phyloP scores from a whole-genome alignment of 2,797 vertebrate genomes.

The Euphonia xanthogaster region DNA sequence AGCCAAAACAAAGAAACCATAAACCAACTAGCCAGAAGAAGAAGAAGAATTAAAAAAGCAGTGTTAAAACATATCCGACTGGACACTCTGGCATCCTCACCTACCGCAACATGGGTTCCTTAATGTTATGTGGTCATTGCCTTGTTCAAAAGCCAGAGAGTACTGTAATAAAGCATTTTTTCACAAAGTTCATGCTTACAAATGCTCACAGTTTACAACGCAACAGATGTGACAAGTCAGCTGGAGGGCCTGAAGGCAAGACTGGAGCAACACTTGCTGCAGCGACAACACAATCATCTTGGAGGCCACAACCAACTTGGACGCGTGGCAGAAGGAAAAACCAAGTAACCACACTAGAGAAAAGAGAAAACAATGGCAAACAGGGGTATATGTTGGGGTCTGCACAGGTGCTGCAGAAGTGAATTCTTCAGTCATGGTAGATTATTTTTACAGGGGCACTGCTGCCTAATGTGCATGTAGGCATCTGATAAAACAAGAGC shows the following conservation, averaged over 20 bases:
- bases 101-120: neutral
- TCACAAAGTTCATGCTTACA: neutral
- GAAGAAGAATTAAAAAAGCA: neutral
- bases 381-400: too few species aligned
- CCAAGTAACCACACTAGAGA: neutral
- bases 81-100: neutral
- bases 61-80: rapidly evolving
- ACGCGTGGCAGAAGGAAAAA: neutral
- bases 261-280: neutral
- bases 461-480: neutral
- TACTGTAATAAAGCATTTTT: neutral
- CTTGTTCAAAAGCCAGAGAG: neutral
- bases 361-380: neutral
- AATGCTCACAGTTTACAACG: neutral
- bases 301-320: neutral
- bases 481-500: neutral
- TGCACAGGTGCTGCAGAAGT: neutral
- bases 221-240: neutral
- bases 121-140: neutral
- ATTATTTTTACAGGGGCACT: neutral
- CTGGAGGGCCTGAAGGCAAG: neutral
- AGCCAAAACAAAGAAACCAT: neutral
- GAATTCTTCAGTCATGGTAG: neutral
- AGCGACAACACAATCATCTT: neutral
- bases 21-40: neutral